Conservation (phyloP, 2,113 vertebrate genomes). For the Regulus satrapa region DNA sequence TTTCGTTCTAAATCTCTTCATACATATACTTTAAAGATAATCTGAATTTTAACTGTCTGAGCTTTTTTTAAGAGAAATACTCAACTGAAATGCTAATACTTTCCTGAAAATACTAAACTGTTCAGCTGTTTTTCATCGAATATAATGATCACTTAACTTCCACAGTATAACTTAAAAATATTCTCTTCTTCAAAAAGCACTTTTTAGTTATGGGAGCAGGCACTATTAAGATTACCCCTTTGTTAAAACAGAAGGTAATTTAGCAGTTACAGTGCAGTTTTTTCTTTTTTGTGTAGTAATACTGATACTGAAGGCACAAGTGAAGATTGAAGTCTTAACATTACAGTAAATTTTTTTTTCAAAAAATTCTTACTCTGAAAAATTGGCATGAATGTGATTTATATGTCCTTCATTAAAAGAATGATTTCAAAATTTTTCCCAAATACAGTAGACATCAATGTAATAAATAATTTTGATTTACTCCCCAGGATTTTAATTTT, state of each 20-base stretch:
- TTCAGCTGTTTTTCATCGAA: not conserved
- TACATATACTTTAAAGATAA: not conserved
- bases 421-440: conserved; percentile 9
- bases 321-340: conserved; percentile 25
- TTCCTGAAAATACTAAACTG: not conserved
- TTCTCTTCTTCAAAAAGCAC: not conserved
- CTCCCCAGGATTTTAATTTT: not conserved
- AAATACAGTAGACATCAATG: not conserved
- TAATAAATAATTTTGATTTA: conserved; percentile 20
- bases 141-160: not conserved
- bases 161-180: not conserved
- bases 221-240: not conserved
- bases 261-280: not conserved
- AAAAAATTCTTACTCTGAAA: not conserved
- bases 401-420: conserved; percentile 18
- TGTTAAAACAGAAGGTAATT: not conserved
- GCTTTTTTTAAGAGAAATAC: no score
- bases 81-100: no score
- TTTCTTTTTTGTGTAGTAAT: conserved; percentile 23
- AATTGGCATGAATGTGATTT: conserved; percentile 18
- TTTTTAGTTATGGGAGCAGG: not conserved
- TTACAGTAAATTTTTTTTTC: conserved; percentile 48
- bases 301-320: not conserved
- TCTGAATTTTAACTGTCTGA: not conserved
- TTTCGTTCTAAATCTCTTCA: not conserved